These are phyloP conservation scores for Ricordea florida DNA, from an alignment of 92 coral and sea anemone genomes.

Conservation along the genomic window DNA sequence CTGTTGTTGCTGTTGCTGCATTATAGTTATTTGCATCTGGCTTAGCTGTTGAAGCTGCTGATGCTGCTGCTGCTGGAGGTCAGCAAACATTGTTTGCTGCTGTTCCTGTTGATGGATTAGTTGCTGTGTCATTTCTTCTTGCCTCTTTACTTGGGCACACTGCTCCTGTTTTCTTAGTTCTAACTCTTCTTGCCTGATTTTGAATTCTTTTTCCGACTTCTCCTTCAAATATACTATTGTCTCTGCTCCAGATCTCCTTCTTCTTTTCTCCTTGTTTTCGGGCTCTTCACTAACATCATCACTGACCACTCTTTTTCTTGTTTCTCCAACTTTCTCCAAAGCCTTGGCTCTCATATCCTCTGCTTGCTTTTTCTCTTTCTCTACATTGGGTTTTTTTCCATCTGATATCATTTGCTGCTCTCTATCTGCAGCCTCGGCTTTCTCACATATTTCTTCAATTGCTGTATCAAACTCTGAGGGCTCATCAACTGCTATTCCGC, in stretches of 20 bases:
- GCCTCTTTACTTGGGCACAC: slow-evolving; percentile 32
- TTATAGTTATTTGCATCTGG: slow-evolving; percentile 39
- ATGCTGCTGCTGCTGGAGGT: slow-evolving; percentile 43
- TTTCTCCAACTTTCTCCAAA: slow-evolving; percentile 39
- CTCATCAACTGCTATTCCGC: too few species aligned
- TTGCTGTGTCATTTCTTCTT: slow-evolving; percentile 44
- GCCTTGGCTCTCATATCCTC: slow-evolving; percentile 47
- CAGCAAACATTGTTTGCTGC: slow-evolving; percentile 30
- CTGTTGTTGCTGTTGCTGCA: slow-evolving; percentile 47
- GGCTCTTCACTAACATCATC: slow-evolving; percentile 33
- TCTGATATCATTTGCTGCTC: slow-evolving; percentile 23
- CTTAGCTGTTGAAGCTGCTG: slow-evolving; percentile 41
- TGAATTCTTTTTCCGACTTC: slow-evolving; percentile 19
- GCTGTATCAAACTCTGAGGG: too few species aligned
- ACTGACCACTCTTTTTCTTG: slow-evolving; percentile 1
- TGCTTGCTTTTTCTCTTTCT: slow-evolving; percentile 47
- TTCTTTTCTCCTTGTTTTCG: slow-evolving; percentile 5
- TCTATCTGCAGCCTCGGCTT: slow-evolving; percentile 37
- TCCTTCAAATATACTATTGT: slow-evolving; percentile 36
- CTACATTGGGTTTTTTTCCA: slow-evolving; percentile 20
- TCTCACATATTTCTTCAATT: too few species aligned
- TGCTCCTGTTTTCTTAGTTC: slow-evolving; percentile 24
- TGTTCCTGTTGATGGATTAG: slow-evolving; percentile 36
- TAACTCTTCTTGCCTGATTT: slow-evolving; percentile 39
- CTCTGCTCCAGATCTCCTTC: slow-evolving; percentile 39